These are phyloP conservation scores for Idaea aversata DNA, from an alignment of 2,888 invertebrate species.

Conservation along the genomic window DNA sequence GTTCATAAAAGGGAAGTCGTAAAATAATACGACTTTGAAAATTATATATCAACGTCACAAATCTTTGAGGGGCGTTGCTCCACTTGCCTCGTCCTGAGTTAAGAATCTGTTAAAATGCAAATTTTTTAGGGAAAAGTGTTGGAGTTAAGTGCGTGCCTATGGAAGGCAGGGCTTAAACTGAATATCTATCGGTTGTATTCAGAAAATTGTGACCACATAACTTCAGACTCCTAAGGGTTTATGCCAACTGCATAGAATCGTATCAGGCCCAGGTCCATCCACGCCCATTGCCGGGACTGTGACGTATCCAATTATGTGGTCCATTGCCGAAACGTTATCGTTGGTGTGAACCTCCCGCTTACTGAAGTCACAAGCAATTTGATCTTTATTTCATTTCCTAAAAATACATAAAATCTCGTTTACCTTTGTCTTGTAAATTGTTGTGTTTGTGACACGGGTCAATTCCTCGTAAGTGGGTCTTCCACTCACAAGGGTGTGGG, in stretches of 20 bases:
- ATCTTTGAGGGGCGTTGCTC: conserved; percentile 26
- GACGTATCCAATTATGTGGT: neutral
- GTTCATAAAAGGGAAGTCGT: conserved; percentile 26
- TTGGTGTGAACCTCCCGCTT: neutral
- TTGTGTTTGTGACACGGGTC: neutral
- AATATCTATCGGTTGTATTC: neutral
- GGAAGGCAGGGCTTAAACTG: neutral
- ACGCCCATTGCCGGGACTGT: neutral
- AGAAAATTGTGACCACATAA: conserved; percentile 1
- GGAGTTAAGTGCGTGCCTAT: conserved; percentile 5
- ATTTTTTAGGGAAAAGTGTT: conserved; percentile 31
- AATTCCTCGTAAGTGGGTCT: neutral
- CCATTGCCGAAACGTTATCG: neutral
- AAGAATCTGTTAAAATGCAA: conserved; percentile 28
- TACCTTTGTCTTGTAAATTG: neutral
- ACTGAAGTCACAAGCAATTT: neutral
- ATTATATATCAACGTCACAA: conserved; percentile 33
- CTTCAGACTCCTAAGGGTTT: neutral
- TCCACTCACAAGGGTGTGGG: neutral
- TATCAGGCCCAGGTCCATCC: no score
- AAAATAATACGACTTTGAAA: conserved; percentile 31
- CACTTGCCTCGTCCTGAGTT: conserved; percentile 2
- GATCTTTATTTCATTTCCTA: neutral
- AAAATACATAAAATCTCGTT: neutral
- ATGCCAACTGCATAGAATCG: neutral